These are phyloP conservation scores for Zalophus californianus DNA, from an alignment of 2,797 vertebrate genomes.

Conservation along the genomic window DNA sequence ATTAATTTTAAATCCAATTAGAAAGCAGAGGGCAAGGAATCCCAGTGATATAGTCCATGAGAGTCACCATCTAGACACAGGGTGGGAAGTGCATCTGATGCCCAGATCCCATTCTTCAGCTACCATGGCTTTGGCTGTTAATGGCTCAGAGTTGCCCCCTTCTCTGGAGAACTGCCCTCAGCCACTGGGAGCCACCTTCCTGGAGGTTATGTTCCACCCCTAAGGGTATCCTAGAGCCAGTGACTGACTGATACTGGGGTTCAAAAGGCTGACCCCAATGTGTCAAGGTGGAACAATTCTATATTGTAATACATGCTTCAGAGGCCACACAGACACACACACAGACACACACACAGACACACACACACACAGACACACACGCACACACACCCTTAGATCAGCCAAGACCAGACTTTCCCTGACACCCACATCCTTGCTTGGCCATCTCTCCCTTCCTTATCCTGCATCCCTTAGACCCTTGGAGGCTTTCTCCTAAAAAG, in stretches of 20 bases:
- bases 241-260: background rate
- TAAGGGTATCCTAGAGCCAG: background rate
- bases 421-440: background rate
- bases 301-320: background rate
- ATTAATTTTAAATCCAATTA: background rate
- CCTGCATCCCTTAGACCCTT: background rate
- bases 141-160: background rate
- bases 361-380: no score
- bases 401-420: background rate
- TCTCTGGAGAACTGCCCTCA: background rate
- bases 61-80: background rate
- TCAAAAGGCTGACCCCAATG: background rate
- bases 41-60: background rate
- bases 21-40: background rate
- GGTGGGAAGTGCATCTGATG: background rate
- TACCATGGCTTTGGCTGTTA: background rate
- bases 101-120: background rate
- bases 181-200: background rate
- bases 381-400: background rate
- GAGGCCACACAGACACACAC: no score
- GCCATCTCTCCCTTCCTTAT: background rate
- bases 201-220: background rate
- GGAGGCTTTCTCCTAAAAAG: background rate
- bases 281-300: background rate
- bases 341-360: background rate